These are phyloP conservation scores for Pissodes strobi DNA, from an alignment of 1,140 invertebrate species.

Conservation along the genomic window DNA sequence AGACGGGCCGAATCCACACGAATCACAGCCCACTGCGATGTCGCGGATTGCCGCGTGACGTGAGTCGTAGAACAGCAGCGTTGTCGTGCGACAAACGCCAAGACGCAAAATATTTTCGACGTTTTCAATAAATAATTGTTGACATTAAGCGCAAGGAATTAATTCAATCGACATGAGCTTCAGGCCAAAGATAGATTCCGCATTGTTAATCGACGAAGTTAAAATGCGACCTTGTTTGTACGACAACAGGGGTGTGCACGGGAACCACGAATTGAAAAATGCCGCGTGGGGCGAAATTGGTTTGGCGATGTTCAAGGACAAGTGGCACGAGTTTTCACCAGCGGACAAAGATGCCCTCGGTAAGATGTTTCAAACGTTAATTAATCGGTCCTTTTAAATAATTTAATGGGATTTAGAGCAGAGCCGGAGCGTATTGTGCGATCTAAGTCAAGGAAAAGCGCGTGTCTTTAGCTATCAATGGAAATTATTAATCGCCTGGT, in stretches of 20 bases:
- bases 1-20: neutral
- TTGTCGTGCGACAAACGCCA: slow-evolving; percentile 18
- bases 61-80: neutral
- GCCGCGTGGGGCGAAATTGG: slow-evolving; percentile 41
- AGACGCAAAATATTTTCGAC: neutral
- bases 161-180: neutral
- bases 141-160: neutral
- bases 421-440: too few species aligned
- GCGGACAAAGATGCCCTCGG: slow-evolving; percentile 37
- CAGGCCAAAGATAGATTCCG: slow-evolving; percentile 23
- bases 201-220: slow-evolving; percentile 40
- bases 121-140: neutral
- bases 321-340: slow-evolving; percentile 19
- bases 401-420: too few species aligned
- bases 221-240: slow-evolving; percentile 43
- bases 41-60: too few species aligned
- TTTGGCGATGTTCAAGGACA: slow-evolving; percentile 29
- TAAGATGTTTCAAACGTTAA: too few species aligned
- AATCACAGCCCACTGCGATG: neutral
- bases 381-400: too few species aligned
- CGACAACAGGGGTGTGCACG: slow-evolving; percentile 21
- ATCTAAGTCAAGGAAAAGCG: too few species aligned
- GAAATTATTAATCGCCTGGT: too few species aligned
- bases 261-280: slow-evolving; percentile 31
- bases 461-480: too few species aligned